These are phyloP conservation scores for Sinonovacula constricta DNA, from an alignment of 1,140 invertebrate genomes.

Conservation along the genomic window DNA sequence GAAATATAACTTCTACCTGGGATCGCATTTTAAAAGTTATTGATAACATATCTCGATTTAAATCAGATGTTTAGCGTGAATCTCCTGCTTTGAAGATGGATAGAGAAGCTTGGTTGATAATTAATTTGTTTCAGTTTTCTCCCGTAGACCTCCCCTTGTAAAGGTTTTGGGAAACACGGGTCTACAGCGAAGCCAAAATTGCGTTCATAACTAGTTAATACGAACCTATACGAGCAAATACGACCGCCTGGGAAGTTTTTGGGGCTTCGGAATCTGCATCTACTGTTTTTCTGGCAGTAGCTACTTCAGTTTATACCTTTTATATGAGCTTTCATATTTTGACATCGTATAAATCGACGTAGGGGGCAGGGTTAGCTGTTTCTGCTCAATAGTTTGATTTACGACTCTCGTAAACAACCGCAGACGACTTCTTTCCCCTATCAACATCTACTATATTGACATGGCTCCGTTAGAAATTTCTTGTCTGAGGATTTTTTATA, in stretches of 20 bases:
- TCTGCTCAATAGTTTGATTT: constrained; percentile 40
- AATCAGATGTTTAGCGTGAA: constrained; percentile 30
- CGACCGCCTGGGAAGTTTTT: constrained; percentile 11
- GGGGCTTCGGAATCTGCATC: constrained; percentile 1
- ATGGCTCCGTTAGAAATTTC: too few species aligned
- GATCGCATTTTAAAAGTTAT: constrained; percentile 8
- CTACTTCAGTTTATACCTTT: constrained; percentile 47
- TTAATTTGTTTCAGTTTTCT: constrained; percentile 43
- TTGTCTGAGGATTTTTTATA: too few species aligned
- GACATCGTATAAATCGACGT: constrained; percentile 39
- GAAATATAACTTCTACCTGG: background rate
- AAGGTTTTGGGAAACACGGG: constrained; percentile 12
- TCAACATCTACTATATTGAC: too few species aligned
- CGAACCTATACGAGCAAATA: constrained; percentile 18
- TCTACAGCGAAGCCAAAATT: constrained; percentile 51
- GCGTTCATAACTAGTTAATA: constrained; percentile 38
- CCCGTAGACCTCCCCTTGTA: constrained; percentile 14
- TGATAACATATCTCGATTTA: constrained; percentile 39
- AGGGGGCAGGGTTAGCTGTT: constrained; percentile 30
- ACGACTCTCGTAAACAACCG: too few species aligned
- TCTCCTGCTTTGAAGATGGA: constrained; percentile 39
- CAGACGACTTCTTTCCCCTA: too few species aligned
- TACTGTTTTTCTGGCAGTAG: constrained; percentile 10
- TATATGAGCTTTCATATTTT: constrained; percentile 51
- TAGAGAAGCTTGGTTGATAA: constrained; percentile 17